Evolutionary conservation across 2,888 invertebrate genomes (phyloP), one percentile per base, ranked within the genome.

Genomic region (Odontothrips loti): DNA sequence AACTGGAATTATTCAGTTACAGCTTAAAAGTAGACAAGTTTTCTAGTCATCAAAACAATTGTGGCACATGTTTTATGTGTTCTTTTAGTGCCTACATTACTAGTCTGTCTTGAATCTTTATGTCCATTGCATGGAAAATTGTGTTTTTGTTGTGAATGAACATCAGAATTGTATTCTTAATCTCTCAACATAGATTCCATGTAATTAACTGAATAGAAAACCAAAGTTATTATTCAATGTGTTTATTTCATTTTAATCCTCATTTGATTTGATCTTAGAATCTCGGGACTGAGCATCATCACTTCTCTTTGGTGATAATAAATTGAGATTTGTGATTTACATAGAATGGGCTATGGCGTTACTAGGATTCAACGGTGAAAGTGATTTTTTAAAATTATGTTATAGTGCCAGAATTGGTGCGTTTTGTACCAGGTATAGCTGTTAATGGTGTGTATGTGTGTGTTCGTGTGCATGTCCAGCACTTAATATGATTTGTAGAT

Each of bases 161-260:
- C 23, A 6, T 68, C 68, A 23, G 68, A 23, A 68, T 68, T 68
- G 68, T 68, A 68, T 23, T 68, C n/a, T 68, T 4, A n/a, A 68
- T 23, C 9, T 23, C 23, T 68, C 23, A 11, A 23, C n/a, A 23
- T 68, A 23, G 23, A 23, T n/a, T 23, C 23, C 23, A 23, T 68
- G 68, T 68, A 68, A 68, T 23, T 68, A n/a, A 68, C 23, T 23
- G 68, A 68, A 68, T 68, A 68, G 23, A 68, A 68, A 68, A 68
- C n/a, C n/a, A 68, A 68, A 23, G 68, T 23, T 68, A 11, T 68
- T n/a, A 68, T 23, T 68, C 23, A 3, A 68, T 68, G 68, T 68
- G 68, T 68, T 68, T 68, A 23, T 23, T 68, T 68, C 51, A 11
- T 68, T 68, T 68, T 23, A 68, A 58, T 58, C 58, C 58, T 68